Base-by-base conservation (phyloP, 2,888 invertebrate species). In the Dasysyrphus albostriatus region DNA sequence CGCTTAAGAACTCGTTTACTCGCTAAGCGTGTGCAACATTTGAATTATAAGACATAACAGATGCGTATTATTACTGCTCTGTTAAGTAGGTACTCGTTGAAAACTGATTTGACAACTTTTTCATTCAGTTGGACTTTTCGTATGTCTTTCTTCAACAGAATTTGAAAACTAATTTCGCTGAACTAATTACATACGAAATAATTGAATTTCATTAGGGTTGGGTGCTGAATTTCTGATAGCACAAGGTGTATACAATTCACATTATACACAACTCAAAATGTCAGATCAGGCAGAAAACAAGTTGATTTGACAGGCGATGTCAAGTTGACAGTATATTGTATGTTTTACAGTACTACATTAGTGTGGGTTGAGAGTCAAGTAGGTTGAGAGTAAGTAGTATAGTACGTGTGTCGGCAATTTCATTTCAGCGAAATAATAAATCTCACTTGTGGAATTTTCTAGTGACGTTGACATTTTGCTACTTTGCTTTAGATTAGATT, bases 381-480 rank as follows among this genome's bases (percentile, higher is more conserved):
- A 24, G 24, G 24, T 24, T 24, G 24, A 24, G 24, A 24, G 24
- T 24, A 24, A 24, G 24, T 24, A 24, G 24, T 24, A 24, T 24
- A 24, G 44, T 67, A 37, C 61, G 19, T 69, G 74, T 51, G 47
- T 73, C 12, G 37, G 37, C 51, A 39, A 44, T 39, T 47, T 37
- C 6, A 44, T 39, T 47, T 37, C 6, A 65, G 44, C 16, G 32
- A 32, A 44, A 39, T 29, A 76, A 81, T 85, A 80, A 85, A 73
- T 74, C 80, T 81, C 73, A 69, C 56, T 81, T 81, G 80, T 73
- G 81, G 76, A 77, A 81, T 81, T 84, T 84, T 67, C 67, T 80
- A 2, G 58, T 58, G 80, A 83, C 73, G 83, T 42, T 73, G 59
- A 59, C 61, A 61, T 39, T 61, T 42, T 63, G 14, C 8, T 8